phyloP scores from a whole-genome alignment of 2,888 invertebrate species.

The Platycheirus rosarum region DNA sequence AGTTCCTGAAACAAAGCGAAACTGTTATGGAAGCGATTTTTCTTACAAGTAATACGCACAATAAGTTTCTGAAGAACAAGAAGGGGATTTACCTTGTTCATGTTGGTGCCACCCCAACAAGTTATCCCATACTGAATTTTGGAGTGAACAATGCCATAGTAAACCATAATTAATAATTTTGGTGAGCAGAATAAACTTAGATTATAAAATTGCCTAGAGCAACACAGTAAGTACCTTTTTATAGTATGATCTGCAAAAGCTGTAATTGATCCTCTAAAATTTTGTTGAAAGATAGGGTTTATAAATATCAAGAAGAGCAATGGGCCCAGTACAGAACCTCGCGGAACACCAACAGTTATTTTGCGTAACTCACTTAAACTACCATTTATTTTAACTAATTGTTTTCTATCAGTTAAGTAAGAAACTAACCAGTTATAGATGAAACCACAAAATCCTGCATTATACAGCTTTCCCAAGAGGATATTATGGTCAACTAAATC shows the following conservation, averaged over 20 bases:
- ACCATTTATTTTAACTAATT: background rate
- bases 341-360: background rate
- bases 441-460: background rate
- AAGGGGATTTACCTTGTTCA: background rate
- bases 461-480: background rate
- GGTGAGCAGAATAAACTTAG: background rate
- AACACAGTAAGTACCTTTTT: slow-evolving; percentile 17
- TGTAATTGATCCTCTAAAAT: no score
- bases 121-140: slow-evolving; percentile 12
- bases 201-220: slow-evolving; percentile 12
- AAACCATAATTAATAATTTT: slow-evolving; percentile 11
- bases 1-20: background rate
- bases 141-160: slow-evolving; percentile 14
- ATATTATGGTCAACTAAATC: background rate
- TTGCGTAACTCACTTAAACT: background rate
- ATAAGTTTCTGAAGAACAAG: slow-evolving; percentile 1
- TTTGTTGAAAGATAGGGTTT: background rate
- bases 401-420: background rate
- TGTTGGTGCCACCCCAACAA: background rate
- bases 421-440: background rate
- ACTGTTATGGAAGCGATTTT: slow-evolving; percentile 3
- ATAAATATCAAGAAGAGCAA: background rate
- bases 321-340: background rate
- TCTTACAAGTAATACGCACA: background rate
- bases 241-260: background rate